These are phyloP conservation scores for Gortyna flavago DNA, from an alignment of 2,888 invertebrate species.

Conservation along the genomic window DNA sequence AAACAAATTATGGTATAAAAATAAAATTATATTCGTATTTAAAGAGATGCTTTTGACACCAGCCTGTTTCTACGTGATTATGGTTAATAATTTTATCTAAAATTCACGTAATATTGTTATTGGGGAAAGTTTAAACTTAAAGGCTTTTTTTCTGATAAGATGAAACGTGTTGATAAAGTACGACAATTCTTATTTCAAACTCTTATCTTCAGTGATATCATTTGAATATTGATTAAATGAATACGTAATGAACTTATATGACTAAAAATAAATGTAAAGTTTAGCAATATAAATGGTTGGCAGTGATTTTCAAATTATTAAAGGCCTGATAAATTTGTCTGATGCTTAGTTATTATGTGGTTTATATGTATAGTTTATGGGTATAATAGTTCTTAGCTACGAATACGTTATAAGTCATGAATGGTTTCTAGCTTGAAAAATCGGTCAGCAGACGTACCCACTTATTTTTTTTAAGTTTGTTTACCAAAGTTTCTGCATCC, in stretches of 20 bases:
- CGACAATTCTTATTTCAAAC: conserved; percentile 11
- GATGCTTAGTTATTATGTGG: not conserved
- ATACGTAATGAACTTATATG: conserved; percentile 9
- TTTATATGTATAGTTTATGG: not conserved
- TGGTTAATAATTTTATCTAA: conserved; percentile 58
- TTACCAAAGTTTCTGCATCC: too few species aligned
- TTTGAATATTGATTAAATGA: conserved; percentile 13
- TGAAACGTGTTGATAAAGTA: conserved; percentile 69
- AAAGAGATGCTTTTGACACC: conserved; percentile 64
- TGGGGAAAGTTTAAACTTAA: conserved; percentile 17
- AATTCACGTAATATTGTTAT: conserved; percentile 58
- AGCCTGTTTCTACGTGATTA: conserved; percentile 69
- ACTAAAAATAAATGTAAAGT: not conserved
- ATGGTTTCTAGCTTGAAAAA: not conserved
- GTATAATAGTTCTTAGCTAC: not conserved
- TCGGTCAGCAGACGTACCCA: not conserved
- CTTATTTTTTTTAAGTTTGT: too few species aligned
- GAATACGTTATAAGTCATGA: not conserved
- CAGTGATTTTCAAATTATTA: not conserved
- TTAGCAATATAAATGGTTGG: conserved; percentile 11
- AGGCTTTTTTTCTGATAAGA: conserved; percentile 57
- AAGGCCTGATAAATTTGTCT: not conserved
- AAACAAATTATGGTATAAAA: conserved; percentile 52
- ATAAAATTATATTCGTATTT: conserved; percentile 63
- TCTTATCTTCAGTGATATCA: conserved; percentile 29